phyloP scores from a whole-genome alignment of 2,888 invertebrate genomes.

The Argyresthia albistria region DNA sequence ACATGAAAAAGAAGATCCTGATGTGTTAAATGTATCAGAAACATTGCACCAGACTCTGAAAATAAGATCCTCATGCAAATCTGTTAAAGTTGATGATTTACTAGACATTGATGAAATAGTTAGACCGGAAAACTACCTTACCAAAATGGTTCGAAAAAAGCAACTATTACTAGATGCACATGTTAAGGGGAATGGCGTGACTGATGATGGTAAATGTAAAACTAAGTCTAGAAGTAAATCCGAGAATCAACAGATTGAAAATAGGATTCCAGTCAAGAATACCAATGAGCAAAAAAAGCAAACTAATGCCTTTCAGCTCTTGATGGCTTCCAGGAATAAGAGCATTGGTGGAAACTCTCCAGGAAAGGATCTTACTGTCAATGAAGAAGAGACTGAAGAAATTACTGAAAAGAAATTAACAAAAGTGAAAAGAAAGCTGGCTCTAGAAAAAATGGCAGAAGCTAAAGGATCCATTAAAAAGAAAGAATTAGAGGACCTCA shows the following conservation, averaged over 20 bases:
- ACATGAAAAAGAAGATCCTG: conserved; percentile 56
- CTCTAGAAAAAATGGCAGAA: conserved; percentile 76
- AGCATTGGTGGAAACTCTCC: conserved; percentile 75
- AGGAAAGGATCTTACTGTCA: conserved; percentile 59
- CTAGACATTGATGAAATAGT: conserved; percentile 16
- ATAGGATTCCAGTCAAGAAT: neutral
- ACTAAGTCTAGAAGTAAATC: neutral
- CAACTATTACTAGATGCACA: conserved; percentile 9
- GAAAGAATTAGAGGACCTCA: conserved; percentile 68
- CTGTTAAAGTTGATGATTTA: conserved; percentile 12
- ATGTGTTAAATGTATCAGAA: conserved; percentile 51
- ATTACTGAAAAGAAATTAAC: conserved; percentile 30
- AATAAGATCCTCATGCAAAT: conserved; percentile 39
- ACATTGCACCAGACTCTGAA: conserved; percentile 33
- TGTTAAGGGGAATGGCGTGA: neutral
- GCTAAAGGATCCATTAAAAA: conserved; percentile 74
- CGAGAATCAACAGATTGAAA: neutral
- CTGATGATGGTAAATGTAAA: conserved; percentile 4
- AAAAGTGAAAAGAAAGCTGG: conserved; percentile 60
- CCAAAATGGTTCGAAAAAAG: conserved; percentile 45
- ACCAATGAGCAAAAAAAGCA: conserved; percentile 28
- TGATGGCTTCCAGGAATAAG: conserved; percentile 79
- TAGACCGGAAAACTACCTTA: conserved; percentile 42
- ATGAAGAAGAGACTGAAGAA: conserved; percentile 28
- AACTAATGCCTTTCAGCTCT: conserved; percentile 74